phyloP scores from a whole-genome alignment of 2,888 invertebrate species.

The Lasius fuliginosus region DNA sequence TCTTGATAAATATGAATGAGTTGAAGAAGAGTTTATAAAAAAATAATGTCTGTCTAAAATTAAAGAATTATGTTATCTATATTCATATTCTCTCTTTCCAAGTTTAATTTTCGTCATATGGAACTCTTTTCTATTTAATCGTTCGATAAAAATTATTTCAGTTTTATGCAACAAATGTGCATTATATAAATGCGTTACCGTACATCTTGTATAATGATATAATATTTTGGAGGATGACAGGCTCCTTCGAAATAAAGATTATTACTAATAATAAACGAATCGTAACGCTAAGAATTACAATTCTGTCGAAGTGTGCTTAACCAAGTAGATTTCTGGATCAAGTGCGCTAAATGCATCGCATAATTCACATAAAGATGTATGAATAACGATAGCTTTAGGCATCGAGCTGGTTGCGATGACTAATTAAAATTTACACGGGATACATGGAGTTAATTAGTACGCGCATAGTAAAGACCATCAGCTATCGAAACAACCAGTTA shows the following conservation, averaged over 20 bases:
- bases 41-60: background rate
- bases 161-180: background rate
- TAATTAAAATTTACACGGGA: slow-evolving; percentile 68
- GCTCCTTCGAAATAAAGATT: background rate
- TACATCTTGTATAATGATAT: background rate
- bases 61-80: background rate
- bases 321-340: slow-evolving; percentile 4
- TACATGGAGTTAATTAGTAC: slow-evolving; percentile 66
- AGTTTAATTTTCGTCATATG: background rate
- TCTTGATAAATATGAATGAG: background rate
- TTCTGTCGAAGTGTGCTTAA: background rate
- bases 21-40: background rate
- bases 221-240: background rate
- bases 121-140: background rate
- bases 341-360: slow-evolving; percentile 29
- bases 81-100: background rate
- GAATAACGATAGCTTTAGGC: slow-evolving; percentile 59
- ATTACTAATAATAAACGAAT: background rate
- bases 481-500: slow-evolving; percentile 56
- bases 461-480: slow-evolving; percentile 56
- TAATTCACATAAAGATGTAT: slow-evolving; percentile 58
- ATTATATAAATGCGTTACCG: background rate
- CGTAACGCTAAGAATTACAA: background rate
- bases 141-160: background rate
- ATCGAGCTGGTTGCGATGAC: slow-evolving; percentile 41